phyloP scores from a whole-genome alignment of 2,888 invertebrate species.

The Syrphus vitripennis region DNA sequence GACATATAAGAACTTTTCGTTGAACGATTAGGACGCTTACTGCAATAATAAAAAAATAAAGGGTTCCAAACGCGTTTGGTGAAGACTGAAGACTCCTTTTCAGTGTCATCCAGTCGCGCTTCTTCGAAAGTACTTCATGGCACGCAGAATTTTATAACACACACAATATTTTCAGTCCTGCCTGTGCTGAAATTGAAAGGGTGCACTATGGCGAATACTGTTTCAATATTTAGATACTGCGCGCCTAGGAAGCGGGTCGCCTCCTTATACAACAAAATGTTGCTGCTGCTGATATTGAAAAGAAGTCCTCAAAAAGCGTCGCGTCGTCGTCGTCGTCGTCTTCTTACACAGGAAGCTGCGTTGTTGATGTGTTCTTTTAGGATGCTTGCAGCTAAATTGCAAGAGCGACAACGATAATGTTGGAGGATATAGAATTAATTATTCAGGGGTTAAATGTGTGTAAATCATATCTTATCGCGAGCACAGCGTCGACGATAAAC shows the following conservation, averaged over 20 bases:
- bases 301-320: conserved; percentile 33
- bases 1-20: conserved; percentile 27
- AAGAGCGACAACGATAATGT: conserved; percentile 70
- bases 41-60: conserved; percentile 7
- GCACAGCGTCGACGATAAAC: conserved; percentile 50
- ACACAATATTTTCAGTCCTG: neutral
- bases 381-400: conserved; percentile 63
- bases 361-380: conserved; percentile 45
- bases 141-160: conserved; percentile 49
- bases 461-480: conserved; percentile 73
- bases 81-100: neutral
- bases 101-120: conserved; percentile 12
- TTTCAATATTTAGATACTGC: conserved; percentile 30
- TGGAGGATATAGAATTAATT: conserved; percentile 72
- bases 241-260: neutral
- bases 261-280: neutral
- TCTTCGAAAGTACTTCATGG: conserved; percentile 15
- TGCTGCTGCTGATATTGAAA: neutral
- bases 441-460: conserved; percentile 70
- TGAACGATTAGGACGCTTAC: conserved; percentile 14
- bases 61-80: neutral
- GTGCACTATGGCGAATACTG: neutral
- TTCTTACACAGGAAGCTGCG: conserved; percentile 20
- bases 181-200: neutral
- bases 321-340: too few species aligned